Evolutionary conservation across 2,113 vertebrate species (phyloP), one percentile per base, ranked within the genome.

Genomic region (Callaeas wilsoni): DNA sequence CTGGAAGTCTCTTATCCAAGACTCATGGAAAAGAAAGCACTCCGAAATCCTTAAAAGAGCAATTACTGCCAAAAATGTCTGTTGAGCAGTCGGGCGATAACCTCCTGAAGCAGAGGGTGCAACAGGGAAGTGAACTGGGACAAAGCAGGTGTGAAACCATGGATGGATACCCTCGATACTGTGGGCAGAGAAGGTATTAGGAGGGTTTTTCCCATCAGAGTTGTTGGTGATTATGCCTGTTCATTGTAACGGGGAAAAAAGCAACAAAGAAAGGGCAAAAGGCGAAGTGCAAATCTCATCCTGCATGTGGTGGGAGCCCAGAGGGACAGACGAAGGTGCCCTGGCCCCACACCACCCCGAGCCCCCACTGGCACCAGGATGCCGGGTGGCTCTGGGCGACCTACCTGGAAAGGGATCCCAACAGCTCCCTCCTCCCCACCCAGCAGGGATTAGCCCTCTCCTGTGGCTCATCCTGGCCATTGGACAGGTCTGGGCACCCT

Each of bases 281-380:
- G 23, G 29, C 67, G 35, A 47, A 42, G 25, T 5, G 29, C 39
- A 19, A 39, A 49, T 44, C 29, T 27, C 41, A 19, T 32, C 12
- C 13, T 4, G 17, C 10, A 16, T 5, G 3, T 0, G 1, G 12
- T 18, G 20, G 42, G 22, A 59, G 25, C 39, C 29, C 10, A 4
- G 49, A 44, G 41, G 0, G 2, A 4, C 32, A n/a, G 30, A 37
- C 14, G 19, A 65, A 32, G 21, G 17, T 63, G 33, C 33, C 13
- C 26, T 35, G 33, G 25, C 7, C 12, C 15, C 20, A 13, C 1
- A 5, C 7, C 0, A 5, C 21, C 47, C 39, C 0, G 1, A 79
- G 20, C 29, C 20, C 26, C 1, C 1, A 5, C 17, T 52, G 30
- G 32, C 26, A 29, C 12, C 0, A 0, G 15, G 39, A 19, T 46